phyloP scores from a whole-genome alignment of 2,113 vertebrate genomes.

The Gymnobelideus leadbeateri region DNA sequence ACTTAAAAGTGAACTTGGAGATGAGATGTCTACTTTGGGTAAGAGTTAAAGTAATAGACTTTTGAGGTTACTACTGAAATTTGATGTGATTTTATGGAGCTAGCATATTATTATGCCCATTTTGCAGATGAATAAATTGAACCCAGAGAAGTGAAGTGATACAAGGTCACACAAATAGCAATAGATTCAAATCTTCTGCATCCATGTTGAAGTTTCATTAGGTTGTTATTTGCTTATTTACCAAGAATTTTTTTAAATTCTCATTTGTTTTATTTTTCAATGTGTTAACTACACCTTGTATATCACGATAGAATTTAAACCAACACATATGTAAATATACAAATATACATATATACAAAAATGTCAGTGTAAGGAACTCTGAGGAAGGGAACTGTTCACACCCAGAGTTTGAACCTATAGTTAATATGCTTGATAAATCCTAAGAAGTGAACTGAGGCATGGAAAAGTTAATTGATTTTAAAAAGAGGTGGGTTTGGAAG shows the following conservation, averaged over 20 bases:
- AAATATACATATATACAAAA: not conserved
- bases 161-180: not conserved
- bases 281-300: not conserved
- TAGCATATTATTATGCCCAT: not conserved
- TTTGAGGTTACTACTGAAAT: not conserved
- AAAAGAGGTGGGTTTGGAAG: not conserved
- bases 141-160: not conserved
- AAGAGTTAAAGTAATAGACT: not conserved
- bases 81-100: not conserved
- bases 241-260: not conserved
- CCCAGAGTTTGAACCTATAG: not conserved
- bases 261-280: not conserved
- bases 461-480: not conserved
- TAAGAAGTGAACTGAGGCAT: not conserved
- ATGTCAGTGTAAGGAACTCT: not conserved
- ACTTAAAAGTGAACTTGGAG: not conserved
- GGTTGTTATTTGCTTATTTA: not conserved
- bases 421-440: not conserved
- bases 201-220: not conserved
- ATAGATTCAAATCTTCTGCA: not conserved
- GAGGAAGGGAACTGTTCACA: not conserved
- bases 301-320: not conserved
- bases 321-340: not conserved
- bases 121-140: not conserved
- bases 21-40: not conserved